Base-by-base conservation (phyloP, 2,113 vertebrate genomes). In the Lampris incognitus region DNA sequence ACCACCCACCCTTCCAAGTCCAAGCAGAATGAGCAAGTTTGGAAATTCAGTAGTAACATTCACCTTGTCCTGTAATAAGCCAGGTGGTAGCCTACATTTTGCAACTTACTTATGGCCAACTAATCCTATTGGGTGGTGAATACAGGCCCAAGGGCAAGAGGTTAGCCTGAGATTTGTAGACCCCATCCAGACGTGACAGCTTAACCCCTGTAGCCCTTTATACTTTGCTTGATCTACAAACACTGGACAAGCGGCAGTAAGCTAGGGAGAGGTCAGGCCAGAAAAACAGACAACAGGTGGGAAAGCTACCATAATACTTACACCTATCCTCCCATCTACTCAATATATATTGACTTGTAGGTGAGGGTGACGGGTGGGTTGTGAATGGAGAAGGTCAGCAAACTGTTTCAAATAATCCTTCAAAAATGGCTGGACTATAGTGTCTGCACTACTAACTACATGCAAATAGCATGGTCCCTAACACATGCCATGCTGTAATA, bases 71-170 rank as follows among this genome's bases (percentile, higher is more conserved):
- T 41, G 68, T 48, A 49, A 88, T 74, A 54, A 78, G 71, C 81
- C 88, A 87, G 85, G 81, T 88, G 87, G 82, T 67, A 52, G 76
- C 72, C 70, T 79, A 37, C 44, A 36, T 48, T 82, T 78, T 57
- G 59, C 76, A 74, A 68, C 77, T 80, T 74, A 77, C 87, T 81
- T 74, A 75, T 24, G 51, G 69, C 73, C 59, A 1, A 6, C 73
- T 86, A 91, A 92, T 91, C 89, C 87, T 91, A 89, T 90, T 90
- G 82, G 49, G 38, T 2, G 67, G 82, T 52, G 24, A 73, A 59
- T 24, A 63, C 69, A 80, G 51, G 49, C 51, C 49, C 62, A 3
- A 57, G 55, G 76, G 66, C 70, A 46, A 9, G 61, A 57, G 84
- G 85, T 89, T 81, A 87, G 83, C 82, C 41, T 78, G 77, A 87